These are phyloP conservation scores for Megatriorchis doriae DNA, from an alignment of 2,113 vertebrate genomes.

Conservation along the genomic window DNA sequence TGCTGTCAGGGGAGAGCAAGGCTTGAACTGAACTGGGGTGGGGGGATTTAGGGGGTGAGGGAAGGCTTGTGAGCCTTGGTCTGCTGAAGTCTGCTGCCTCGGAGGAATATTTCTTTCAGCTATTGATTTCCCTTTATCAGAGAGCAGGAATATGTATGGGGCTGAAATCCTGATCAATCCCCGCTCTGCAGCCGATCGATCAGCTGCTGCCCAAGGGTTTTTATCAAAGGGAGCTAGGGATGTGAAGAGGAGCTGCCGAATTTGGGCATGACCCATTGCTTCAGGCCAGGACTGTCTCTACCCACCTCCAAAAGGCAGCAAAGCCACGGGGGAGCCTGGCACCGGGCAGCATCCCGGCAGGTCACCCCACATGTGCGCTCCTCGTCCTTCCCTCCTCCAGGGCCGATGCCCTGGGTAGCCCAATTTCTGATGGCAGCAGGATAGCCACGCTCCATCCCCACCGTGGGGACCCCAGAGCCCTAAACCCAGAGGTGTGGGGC, in stretches of 20 bases:
- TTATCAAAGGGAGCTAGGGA: not conserved
- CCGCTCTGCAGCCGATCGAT: not conserved
- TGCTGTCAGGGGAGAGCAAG: not conserved
- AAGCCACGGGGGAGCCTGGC: not conserved
- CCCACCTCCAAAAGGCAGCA: accelerated
- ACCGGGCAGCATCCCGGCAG: accelerated
- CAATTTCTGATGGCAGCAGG: not conserved
- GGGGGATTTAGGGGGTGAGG: not conserved
- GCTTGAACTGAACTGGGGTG: accelerated
- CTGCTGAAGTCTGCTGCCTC: not conserved
- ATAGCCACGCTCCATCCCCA: not conserved
- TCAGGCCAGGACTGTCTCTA: not conserved
- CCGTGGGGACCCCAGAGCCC: not conserved
- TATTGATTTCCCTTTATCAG: constrained; percentile 47
- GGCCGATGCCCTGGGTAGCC: not conserved
- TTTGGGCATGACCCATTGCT: accelerated
- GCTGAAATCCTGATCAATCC: constrained; percentile 45
- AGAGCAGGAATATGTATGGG: constrained; percentile 42
- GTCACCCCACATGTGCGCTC: accelerated
- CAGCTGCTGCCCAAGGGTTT: not conserved
- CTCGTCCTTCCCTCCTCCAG: not conserved
- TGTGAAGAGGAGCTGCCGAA: not conserved
- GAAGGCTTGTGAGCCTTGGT: not conserved
- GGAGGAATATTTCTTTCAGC: not conserved
- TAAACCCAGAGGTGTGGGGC: not conserved